phyloP scores from a whole-genome alignment of 1,140 invertebrate species.

The Colletes gigas region DNA sequence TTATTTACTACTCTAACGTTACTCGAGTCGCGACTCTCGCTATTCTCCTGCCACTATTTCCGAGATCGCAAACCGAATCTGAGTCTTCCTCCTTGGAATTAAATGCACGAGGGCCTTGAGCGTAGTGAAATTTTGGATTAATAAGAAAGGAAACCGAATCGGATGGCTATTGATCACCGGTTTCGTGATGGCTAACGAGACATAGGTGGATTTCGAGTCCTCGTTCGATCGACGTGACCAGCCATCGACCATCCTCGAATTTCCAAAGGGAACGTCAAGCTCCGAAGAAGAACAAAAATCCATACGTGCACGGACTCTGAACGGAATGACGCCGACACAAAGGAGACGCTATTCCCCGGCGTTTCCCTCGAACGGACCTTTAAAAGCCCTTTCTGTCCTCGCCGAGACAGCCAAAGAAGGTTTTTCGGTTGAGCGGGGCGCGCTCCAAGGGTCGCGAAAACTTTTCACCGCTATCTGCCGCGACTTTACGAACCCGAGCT shows the following conservation, averaged over 20 bases:
- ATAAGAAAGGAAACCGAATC: too few relatives aligned
- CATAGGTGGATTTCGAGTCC: too few relatives aligned
- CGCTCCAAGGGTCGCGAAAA: conserved; percentile 19
- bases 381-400: conserved; percentile 29
- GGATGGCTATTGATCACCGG: too few relatives aligned
- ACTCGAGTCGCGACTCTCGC: conserved; percentile 26
- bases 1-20: conserved; percentile 65
- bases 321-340: conserved; percentile 9
- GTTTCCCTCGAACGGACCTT: conserved; percentile 12
- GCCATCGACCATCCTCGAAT: too few relatives aligned
- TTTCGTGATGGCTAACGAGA: too few relatives aligned
- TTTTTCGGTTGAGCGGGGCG: conserved; percentile 31
- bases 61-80: background rate
- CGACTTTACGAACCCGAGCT: conserved; percentile 41
- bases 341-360: background rate
- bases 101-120: too few relatives aligned
- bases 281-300: background rate
- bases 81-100: too few relatives aligned
- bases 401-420: conserved; percentile 23
- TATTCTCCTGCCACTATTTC: background rate
- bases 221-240: too few relatives aligned
- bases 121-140: too few relatives aligned
- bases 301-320: conserved; percentile 12
- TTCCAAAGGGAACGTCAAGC: background rate
- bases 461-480: conserved; percentile 48